Evolutionary conservation across 1,140 invertebrate genomes (phyloP).

Genomic region (Campoletis sonorensis): DNA sequence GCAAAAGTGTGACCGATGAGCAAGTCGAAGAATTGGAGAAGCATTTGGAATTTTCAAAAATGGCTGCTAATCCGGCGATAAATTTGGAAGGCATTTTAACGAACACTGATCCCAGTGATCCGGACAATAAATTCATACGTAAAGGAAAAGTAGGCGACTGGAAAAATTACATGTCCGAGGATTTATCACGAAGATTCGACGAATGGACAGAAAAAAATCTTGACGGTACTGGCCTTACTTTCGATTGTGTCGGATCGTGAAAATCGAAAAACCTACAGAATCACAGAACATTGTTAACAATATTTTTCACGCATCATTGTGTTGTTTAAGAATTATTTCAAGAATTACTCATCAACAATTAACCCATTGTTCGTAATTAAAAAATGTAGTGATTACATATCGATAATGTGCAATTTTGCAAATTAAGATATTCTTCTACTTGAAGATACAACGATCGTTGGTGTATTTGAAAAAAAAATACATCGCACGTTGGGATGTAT

Average conservation of each 20-base stretch:
- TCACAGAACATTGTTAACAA: background rate
- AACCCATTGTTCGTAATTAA: no score
- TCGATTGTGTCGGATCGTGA: slow-evolving; percentile 69
- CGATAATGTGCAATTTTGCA: no score
- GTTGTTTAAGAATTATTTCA: no score
- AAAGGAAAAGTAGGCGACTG: slow-evolving; percentile 91
- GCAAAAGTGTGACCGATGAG: slow-evolving; percentile 81
- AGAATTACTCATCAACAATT: no score
- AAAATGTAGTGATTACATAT: no score
- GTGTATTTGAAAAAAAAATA: no score
- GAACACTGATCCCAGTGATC: slow-evolving; percentile 74
- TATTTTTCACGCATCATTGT: background rate
- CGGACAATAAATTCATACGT: slow-evolving; percentile 83
- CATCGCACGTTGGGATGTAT: no score
- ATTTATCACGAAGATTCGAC: slow-evolving; percentile 84
- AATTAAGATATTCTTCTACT: no score
- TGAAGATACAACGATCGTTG: no score
- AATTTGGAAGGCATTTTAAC: slow-evolving; percentile 83
- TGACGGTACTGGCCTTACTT: slow-evolving; percentile 80
- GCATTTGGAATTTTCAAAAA: slow-evolving; percentile 87
- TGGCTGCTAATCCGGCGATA: slow-evolving; percentile 88
- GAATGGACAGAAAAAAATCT: slow-evolving; percentile 84
- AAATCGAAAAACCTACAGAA: background rate
- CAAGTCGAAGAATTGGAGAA: slow-evolving; percentile 82
- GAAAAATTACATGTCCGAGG: slow-evolving; percentile 87